Evolutionary conservation across 2,113 vertebrate genomes (phyloP), one percentile per base, ranked within the genome.

Genomic region (Vulpes vulpes): DNA sequence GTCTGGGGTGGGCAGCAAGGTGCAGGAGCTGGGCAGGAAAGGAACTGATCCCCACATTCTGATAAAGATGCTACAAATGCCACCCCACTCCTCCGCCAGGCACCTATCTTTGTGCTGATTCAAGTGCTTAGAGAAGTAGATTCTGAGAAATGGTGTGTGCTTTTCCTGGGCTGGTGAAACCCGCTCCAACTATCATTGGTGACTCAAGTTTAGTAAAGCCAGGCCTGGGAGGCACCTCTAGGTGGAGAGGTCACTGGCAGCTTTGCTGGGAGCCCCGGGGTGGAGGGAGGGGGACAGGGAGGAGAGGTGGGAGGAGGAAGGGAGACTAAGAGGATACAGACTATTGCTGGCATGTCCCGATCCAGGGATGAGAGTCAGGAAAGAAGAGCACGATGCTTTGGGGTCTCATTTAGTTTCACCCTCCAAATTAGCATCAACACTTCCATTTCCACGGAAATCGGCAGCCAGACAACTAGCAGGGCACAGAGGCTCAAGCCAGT

Each of bases 401-500:
- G 95, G 67, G 84, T 51, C 9, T 49, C 91, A 91, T 91, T 96
- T 71, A 73, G 80, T 90, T 92, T 73, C 73, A 65, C 91, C 43
- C 59, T 57, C 27, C 16, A 49, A 81, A 91, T 78, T 10, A 84
- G 81, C 90, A 94, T 97, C 93, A 92, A 95, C 92, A 92, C 90
- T 96, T 87, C 57, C 90, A 91, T 78, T 91, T 92, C 35, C 84
- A 59, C 15, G 4, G 94, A 92, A 97, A 87, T 81, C 88, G 57
- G 82, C 88, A 94, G 88, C n/a, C 2, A 96, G 92, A 82, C 79
- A 80, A 96, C 81, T 22, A 73, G 96, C 97, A 78, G 95, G 89
- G 82, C 96, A 55, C 3, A 0, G 53, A 78, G 94, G 90, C 92
- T 82, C 51, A 25, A 32, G 95, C 97, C 97, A 96, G 94, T 22